A percentile compares a stretch with the other conserved stretches of the same genome.
Evolutionary conservation across 2,113 vertebrate species (phyloP).

Genomic region (Platycercus adscitus): DNA sequence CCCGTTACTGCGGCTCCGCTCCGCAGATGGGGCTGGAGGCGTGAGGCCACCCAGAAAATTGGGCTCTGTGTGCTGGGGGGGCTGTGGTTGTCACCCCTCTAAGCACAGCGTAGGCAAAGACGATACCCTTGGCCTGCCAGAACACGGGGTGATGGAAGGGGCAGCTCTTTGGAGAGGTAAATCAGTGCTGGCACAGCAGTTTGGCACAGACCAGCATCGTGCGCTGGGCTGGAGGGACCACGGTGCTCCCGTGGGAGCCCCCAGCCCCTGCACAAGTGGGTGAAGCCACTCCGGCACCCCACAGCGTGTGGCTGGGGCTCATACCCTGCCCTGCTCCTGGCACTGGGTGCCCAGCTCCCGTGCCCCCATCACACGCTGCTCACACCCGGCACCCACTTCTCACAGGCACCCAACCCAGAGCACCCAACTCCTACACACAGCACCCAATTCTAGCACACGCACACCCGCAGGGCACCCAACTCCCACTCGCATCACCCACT

Average conservation of each 20-base stretch:
- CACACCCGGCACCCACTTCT: background rate
- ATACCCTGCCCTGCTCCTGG: background rate
- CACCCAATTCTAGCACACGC: background rate
- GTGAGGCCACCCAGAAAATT: background rate
- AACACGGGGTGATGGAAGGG: background rate
- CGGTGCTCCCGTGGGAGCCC: background rate
- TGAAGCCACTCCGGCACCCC: background rate
- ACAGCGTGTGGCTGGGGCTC: accelerated
- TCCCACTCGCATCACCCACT: background rate
- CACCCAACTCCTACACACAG: background rate
- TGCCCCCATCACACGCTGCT: background rate
- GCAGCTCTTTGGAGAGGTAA: background rate
- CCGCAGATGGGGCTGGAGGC: background rate
- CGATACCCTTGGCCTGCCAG: background rate
- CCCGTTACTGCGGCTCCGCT: background rate
- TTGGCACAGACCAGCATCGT: background rate
- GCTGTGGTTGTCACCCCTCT: background rate
- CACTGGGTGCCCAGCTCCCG: background rate
- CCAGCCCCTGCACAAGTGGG: background rate
- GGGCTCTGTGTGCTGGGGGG: background rate
- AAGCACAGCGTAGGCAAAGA: background rate
- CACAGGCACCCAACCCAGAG: background rate
- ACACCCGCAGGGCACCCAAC: background rate
- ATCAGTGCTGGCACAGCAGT: background rate
- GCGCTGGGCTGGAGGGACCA: background rate